Evolutionary conservation across 2,113 vertebrate species (phyloP), one percentile per base, ranked within the genome.

Genomic region (Acrocephalus kingi): DNA sequence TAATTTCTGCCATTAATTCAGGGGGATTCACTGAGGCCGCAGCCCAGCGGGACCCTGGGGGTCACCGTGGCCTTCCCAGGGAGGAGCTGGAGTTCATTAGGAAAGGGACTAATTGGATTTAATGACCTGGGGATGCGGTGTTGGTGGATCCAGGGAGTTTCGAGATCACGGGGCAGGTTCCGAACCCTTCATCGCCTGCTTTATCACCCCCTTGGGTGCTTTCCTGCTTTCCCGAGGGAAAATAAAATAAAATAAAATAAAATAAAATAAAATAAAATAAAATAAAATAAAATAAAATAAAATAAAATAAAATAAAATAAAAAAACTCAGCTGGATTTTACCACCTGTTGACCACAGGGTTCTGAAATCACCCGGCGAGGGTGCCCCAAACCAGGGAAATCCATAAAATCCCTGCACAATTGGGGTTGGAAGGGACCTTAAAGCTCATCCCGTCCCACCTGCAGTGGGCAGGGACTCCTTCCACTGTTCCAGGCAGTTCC

Each of bases 301-400:
- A 39, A 39, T 39, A 39, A 39, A 39, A 39, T 39, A 39, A 39
- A 39, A 39, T 39, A 39, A 39, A 39, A 39, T 39, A 39, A 39
- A 39, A 39, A 39, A 64, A 9, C 49, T 7, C 67, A 41, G 10
- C 41, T 46, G 89, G 75, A 20, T 92, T 71, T 78, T 55, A 55
- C 74, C 27, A 35, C 20, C 55, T 64, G 46, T 2, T 28, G 41
- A 14, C 20, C 23, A 4, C 0, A 0, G 0, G 8, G 24, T 11
- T 63, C 48, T 59, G 74, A 5, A 31, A n/a, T 11, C 51, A 10
- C 49, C 16, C 3, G 0, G 39, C 0, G 3, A 69, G 28, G 73
- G 6, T 12, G 25, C 28, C 76, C 28, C 0, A 48, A 35, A 6
- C 3, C 12, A 0, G 23, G 83, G 11, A 54, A n/a, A 84, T 52